Evolutionary conservation across 2,888 invertebrate species (phyloP).

Genomic region (Carterocephalus palaemon): DNA sequence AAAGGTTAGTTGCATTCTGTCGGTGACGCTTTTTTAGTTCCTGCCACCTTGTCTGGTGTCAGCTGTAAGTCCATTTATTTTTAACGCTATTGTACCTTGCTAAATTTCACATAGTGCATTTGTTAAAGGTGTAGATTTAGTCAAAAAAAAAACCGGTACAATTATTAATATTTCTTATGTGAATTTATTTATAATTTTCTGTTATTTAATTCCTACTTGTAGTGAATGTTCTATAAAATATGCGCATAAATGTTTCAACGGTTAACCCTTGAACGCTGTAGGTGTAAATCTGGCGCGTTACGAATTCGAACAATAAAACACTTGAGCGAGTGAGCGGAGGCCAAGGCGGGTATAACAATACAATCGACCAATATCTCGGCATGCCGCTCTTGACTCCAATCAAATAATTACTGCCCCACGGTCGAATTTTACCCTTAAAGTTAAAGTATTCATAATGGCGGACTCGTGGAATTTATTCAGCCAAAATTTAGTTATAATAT

Average conservation of each 20-base stretch:
- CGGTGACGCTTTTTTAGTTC: slow-evolving; percentile 62
- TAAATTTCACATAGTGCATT: slow-evolving; percentile 65
- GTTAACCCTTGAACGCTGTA: slow-evolving; percentile 69
- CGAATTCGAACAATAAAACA: slow-evolving; percentile 56
- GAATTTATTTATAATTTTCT: slow-evolving; percentile 25
- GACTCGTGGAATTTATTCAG: slow-evolving; percentile 33
- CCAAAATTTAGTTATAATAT: background rate
- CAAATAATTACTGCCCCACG: slow-evolving; percentile 78
- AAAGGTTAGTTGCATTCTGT: slow-evolving; percentile 61
- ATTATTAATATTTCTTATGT: background rate
- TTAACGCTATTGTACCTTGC: slow-evolving; percentile 29
- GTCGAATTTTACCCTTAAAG: slow-evolving; percentile 66
- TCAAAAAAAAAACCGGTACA: too few relatives aligned
- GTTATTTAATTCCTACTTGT: slow-evolving; percentile 8
- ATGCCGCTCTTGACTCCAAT: slow-evolving; percentile 76
- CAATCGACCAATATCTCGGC: slow-evolving; percentile 64
- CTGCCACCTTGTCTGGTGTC: slow-evolving; percentile 69
- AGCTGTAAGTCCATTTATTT: slow-evolving; percentile 55
- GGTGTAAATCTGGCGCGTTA: slow-evolving; percentile 64
- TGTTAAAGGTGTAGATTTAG: slow-evolving; percentile 57
- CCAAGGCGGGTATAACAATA: slow-evolving; percentile 59
- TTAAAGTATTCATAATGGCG: slow-evolving; percentile 75
- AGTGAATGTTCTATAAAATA: slow-evolving; percentile 8
- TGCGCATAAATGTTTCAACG: slow-evolving; percentile 40
- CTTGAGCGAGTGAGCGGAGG: slow-evolving; percentile 47